Evolutionary conservation across 2,113 vertebrate species (phyloP).

Genomic region (Lophochroa leadbeateri): DNA sequence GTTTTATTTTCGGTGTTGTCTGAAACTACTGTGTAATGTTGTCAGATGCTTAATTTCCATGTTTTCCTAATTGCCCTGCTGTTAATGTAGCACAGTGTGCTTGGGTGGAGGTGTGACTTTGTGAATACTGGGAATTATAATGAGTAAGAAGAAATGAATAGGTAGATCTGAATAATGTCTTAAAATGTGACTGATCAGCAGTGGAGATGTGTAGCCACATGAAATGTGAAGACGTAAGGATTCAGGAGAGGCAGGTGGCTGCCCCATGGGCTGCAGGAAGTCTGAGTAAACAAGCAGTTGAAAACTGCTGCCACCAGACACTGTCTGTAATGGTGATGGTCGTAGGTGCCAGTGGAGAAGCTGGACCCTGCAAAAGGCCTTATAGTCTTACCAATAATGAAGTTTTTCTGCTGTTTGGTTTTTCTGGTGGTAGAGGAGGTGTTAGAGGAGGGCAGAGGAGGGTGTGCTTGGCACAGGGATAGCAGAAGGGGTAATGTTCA

Average conservation of each 20-base stretch:
- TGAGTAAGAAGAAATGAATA: background rate
- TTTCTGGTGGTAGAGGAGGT: background rate
- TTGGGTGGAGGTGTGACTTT: background rate
- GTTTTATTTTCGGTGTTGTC: background rate
- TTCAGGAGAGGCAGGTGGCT: background rate
- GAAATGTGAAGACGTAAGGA: fast-evolving
- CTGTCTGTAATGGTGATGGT: background rate
- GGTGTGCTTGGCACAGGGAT: background rate
- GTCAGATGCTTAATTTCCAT: background rate
- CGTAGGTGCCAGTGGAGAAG: background rate
- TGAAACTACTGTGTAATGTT: background rate
- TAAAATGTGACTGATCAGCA: background rate
- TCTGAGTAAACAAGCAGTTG: background rate
- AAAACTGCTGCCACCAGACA: background rate
- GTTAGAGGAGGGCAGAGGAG: background rate
- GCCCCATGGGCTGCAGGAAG: background rate
- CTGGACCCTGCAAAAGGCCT: background rate
- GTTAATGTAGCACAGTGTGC: background rate
- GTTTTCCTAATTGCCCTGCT: background rate
- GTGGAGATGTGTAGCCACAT: background rate
- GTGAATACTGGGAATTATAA: fast-evolving
- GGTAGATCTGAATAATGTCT: background rate
- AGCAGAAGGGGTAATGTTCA: background rate
- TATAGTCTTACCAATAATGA: fast-evolving
- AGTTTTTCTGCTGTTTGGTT: background rate